These are phyloP conservation scores for Tuberolachnus salignus DNA, from an alignment of 2,888 invertebrate genomes.

Conservation along the genomic window DNA sequence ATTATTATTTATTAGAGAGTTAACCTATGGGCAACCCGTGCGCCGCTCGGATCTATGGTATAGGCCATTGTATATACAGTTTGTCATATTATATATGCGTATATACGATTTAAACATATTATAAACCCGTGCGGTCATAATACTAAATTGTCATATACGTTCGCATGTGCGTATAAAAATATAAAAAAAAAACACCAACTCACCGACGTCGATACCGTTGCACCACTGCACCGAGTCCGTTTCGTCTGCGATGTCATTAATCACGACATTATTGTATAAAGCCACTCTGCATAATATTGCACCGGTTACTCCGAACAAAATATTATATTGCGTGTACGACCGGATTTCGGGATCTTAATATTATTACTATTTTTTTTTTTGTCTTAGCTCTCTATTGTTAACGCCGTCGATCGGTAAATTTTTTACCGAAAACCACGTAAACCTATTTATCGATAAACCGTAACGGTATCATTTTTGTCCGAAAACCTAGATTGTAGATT, in stretches of 20 bases:
- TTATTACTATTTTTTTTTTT: no score
- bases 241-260: slow-evolving; percentile 34
- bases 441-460: background rate
- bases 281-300: background rate
- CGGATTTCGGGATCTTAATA: no score
- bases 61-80: slow-evolving; percentile 5
- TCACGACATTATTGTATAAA: slow-evolving; percentile 11
- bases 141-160: background rate
- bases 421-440: slow-evolving; percentile 11
- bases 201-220: slow-evolving; percentile 16
- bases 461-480: no score
- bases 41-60: slow-evolving; percentile 14
- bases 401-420: no score
- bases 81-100: background rate
- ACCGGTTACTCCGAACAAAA: background rate
- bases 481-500: no score
- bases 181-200: slow-evolving; percentile 25
- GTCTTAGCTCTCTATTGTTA: slow-evolving; percentile 29
- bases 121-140: background rate
- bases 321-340: background rate
- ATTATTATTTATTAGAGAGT: slow-evolving; percentile 38
- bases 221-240: background rate
- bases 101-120: slow-evolving; percentile 23
- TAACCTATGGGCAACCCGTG: slow-evolving; percentile 39
- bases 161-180: background rate